These are phyloP conservation scores for Nerophis lumbriciformis DNA, from an alignment of 2,113 vertebrate species.

Conservation along the genomic window DNA sequence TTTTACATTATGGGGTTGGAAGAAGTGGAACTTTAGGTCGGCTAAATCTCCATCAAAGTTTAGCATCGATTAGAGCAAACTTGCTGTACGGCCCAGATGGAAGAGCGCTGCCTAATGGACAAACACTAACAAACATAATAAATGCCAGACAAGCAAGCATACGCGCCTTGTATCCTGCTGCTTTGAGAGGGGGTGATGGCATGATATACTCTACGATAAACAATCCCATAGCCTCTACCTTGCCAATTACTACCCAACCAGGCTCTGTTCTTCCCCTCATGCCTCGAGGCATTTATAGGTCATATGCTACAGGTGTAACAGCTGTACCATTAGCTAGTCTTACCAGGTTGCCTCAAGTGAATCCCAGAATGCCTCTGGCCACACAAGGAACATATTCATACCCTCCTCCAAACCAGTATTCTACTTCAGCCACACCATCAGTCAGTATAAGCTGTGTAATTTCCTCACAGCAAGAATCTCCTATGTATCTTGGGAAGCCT, in stretches of 20 bases:
- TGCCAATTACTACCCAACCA: conserved; percentile 97
- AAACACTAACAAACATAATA: conserved; percentile 77
- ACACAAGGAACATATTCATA: conserved; percentile 81
- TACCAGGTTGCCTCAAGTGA: conserved; percentile 81
- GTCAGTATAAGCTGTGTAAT: conserved; percentile 47
- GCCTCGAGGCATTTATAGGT: conserved; percentile 84
- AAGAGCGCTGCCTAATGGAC: conserved; percentile 68
- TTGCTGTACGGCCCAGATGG: conserved; percentile 84
- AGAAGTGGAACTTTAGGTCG: conserved; percentile 69
- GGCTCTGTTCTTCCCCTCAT: conserved; percentile 83
- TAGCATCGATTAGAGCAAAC: conserved; percentile 77
- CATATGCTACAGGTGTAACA: conserved; percentile 78
- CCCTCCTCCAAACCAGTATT: conserved; percentile 71
- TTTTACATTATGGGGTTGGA: conserved; percentile 78
- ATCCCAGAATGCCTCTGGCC: conserved; percentile 81
- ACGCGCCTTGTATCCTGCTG: conserved; percentile 84
- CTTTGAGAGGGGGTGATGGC: conserved; percentile 88
- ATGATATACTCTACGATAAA: conserved; percentile 99
- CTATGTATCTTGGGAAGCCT: conserved; percentile 87
- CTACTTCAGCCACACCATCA: conserved; percentile 59
- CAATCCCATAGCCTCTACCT: conserved; percentile 93
- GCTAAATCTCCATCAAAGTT: conserved; percentile 76
- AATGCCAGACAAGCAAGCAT: conserved; percentile 78
- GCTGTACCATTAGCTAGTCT: conserved; percentile 88
- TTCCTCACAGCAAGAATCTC: conserved; percentile 74